Percentiles rank a stretch among this genome's conserved stretches.
These are phyloP conservation scores for Gymnodraco acuticeps DNA, from an alignment of 2,797 vertebrate species.

Conservation along the genomic window DNA sequence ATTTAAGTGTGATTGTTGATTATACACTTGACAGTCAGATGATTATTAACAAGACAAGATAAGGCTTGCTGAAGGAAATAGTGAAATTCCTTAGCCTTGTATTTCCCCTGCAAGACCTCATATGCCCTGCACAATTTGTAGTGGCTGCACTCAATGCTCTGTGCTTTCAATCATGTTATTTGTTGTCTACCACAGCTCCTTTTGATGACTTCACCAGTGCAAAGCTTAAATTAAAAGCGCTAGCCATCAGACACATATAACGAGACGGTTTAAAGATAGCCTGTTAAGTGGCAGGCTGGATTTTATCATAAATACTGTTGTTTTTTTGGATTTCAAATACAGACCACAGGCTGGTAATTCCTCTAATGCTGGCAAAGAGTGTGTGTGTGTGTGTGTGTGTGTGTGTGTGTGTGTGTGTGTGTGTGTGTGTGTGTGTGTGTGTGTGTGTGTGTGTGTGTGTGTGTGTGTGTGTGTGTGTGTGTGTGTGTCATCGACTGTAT, in stretches of 20 bases:
- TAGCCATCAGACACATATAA: neutral
- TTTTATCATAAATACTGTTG: neutral
- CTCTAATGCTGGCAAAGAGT: neutral
- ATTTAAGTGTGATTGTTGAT: neutral
- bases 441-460: too few species aligned
- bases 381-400: neutral
- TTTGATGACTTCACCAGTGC: neutral
- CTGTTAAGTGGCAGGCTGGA: neutral
- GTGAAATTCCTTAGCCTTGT: neutral
- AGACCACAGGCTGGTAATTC: neutral
- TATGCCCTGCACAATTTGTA: neutral
- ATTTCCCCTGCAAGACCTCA: neutral
- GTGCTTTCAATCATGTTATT: neutral
- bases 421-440: neutral
- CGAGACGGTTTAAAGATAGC: neutral
- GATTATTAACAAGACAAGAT: neutral
- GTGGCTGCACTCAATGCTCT: neutral
- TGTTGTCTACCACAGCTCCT: neutral
- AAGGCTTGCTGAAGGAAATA: neutral
- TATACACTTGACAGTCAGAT: neutral
- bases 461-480: neutral
- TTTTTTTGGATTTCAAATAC: conserved; percentile 10
- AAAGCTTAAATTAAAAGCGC: neutral
- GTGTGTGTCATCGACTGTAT: neutral
- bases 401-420: too few species aligned